Evolutionary conservation across 2,797 vertebrate species (phyloP), one percentile per base, ranked within the genome.

Genomic region (Neopelma chrysocephalum): DNA sequence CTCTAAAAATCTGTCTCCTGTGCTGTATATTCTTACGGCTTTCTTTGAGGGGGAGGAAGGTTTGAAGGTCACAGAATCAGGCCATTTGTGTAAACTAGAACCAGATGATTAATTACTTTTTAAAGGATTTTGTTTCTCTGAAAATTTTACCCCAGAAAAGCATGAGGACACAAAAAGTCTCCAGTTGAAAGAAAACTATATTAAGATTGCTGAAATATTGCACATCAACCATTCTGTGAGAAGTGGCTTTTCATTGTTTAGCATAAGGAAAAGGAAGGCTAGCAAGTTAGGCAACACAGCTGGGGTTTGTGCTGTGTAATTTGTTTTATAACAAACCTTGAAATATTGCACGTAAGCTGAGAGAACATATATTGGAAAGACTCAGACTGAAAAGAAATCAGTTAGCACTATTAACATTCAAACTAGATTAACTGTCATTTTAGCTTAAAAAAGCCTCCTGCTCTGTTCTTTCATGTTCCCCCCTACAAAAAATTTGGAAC

Each of bases 41-140:
- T 93, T 94, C 86, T 94, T 87, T 73, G 68, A 80, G 81, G 50
- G 56, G 83, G 58, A 90, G 47, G 62, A 73, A 85, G 40, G 66
- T 77, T 93, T 94, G 81, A 94, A 90, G 91, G 94, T 96, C 93
- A 85, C 34, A 85, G 75, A 80, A 95, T 6, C 3, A 1, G 71
- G 60, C 78, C 17, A 62, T 82, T 93, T 82, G 31, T 7, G 2
- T 95, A 96, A 96, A 96, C 76, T 36, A 95, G 86, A 93, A 93
- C 78, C 96, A 96, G 91, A 96, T 95, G 94, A 96, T 92, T 90
- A 92, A 93, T 95, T 89, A 71, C 48, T 87, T 90, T 94, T 94
- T 84, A 21, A 77, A 72, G 56, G 53, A 77, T 73, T 93, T 92
- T 81, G 20, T 89, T 92, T 58, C 83, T 87, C 89, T 89, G 83